Base-by-base conservation (phyloP, 2,797 vertebrate species). In the Coreius guichenoti region DNA sequence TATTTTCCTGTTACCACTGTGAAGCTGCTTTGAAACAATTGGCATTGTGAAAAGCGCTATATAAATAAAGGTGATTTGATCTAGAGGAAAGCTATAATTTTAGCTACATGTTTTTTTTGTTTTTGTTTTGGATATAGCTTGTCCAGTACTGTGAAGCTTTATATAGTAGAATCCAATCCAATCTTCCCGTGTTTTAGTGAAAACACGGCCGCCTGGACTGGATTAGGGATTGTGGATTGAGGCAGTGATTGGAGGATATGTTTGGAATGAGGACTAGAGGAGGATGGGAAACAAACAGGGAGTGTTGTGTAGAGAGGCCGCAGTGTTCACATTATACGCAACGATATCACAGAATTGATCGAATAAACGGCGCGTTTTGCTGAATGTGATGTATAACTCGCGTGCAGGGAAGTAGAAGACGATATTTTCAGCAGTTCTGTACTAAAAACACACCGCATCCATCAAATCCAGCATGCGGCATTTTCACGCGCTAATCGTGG, bases 201-300 rank as follows among this genome's bases (percentile, higher is more conserved):
- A 31, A 36, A 67, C 45, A 17, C 47, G 26, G 5, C 8, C 5
- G 17, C 45, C 45, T 75, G 63, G 74, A 84, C 33, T 58, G 83
- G 83, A 84, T 23, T 31, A 0, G 39, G 82, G 81, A 63, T 83
- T 63, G 73, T 67, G 74, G 82, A 78, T 33, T 31, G 74, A 13
- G 36, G 63, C 49, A 23, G 63, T 69, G 91, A 93, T 92, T 91
- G 91, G 91, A 91, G 76, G 87, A 88, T 54, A 72, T 81, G 90
- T 89, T 90, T 88, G 88, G 90, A 88, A 88, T 91, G 87, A 91
- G 87, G 87, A 91, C 87, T 83, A 88, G 86, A 88, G 87, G 83
- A 89, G 89, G 86, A 79, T 90, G 82, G 92, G 86, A 92, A 91
- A 90, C 89, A 92, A 90, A 78, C 43, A 87, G 88, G 83, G 58